Evolutionary conservation across 2,113 vertebrate genomes (phyloP).

Genomic region (Xenopus borealis): DNA sequence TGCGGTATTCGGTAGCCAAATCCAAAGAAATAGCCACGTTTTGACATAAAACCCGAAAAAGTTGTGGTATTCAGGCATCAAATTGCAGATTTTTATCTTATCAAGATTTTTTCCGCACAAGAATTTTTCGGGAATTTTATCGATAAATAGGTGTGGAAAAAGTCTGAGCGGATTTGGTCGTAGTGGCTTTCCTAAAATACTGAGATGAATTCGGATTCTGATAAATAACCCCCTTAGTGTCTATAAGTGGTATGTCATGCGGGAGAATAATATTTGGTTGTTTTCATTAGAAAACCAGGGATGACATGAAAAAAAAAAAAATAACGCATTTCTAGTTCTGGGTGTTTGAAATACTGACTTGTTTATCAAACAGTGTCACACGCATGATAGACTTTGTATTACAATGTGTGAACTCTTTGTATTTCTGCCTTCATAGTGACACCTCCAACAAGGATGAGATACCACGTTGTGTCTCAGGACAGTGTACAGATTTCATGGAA

Average conservation of each 20-base stretch:
- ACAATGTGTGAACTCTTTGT: background rate
- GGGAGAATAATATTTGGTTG: conserved; percentile 27
- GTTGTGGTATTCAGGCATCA: too few species aligned
- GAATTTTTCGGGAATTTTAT: too few species aligned
- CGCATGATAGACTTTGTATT: background rate
- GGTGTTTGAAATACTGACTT: background rate
- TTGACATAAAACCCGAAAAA: too few species aligned
- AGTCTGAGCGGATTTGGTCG: too few species aligned
- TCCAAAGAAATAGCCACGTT: too few species aligned
- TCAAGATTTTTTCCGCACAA: too few species aligned
- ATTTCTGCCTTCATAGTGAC: conserved; percentile 65
- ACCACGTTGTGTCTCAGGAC: conserved; percentile 67
- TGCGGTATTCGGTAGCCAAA: too few species aligned
- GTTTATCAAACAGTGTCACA: background rate
- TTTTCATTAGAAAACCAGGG: conserved; percentile 3
- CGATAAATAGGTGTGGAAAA: too few species aligned
- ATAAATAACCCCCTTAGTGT: background rate
- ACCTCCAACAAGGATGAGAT: conserved; percentile 71
- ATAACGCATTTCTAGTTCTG: conserved; percentile 36
- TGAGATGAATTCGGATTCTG: too few species aligned
- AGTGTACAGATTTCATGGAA: conserved; percentile 78
- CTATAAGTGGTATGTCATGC: conserved; percentile 52
- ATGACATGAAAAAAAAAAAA: conserved; percentile 15
- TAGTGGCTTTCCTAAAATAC: too few species aligned
- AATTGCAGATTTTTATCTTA: too few species aligned